Percentiles rank a stretch among this genome's conserved stretches.
Evolutionary conservation across 2,888 invertebrate genomes (phyloP).

Genomic region (Frankliniella fusca): DNA sequence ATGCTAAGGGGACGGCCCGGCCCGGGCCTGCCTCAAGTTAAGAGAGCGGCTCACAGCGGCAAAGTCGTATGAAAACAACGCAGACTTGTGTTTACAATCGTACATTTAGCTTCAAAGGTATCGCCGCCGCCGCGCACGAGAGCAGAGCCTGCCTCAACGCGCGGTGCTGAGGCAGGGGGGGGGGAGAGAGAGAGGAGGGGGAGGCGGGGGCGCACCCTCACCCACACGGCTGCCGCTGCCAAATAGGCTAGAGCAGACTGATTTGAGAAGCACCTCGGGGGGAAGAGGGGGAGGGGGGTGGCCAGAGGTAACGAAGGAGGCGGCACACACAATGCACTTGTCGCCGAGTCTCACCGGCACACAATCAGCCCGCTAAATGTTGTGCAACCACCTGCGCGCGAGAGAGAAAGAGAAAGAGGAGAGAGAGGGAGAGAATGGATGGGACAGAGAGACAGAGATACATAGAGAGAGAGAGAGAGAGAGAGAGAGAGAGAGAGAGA

Average conservation of each 20-base stretch:
- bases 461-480: background rate
- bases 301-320: background rate
- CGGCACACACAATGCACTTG: background rate
- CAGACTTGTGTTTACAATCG: constrained; percentile 11
- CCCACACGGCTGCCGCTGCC: background rate
- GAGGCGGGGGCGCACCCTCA: no score
- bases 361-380: background rate
- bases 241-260: constrained; percentile 5
- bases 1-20: no score
- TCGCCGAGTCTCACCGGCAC: background rate
- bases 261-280: background rate
- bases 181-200: background rate
- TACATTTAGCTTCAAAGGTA: constrained; percentile 21
- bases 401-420: background rate
- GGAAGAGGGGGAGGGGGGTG: background rate
- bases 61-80: constrained; percentile 4
- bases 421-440: background rate
- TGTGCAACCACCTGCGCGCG: background rate
- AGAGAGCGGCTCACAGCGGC: background rate
- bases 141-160: background rate
- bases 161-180: background rate
- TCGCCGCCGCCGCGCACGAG: background rate
- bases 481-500: background rate
- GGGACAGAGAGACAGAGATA: no score
- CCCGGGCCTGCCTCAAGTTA: background rate